phyloP scores from a whole-genome alignment of 2,113 vertebrate genomes.

The Cromileptes altivelis region DNA sequence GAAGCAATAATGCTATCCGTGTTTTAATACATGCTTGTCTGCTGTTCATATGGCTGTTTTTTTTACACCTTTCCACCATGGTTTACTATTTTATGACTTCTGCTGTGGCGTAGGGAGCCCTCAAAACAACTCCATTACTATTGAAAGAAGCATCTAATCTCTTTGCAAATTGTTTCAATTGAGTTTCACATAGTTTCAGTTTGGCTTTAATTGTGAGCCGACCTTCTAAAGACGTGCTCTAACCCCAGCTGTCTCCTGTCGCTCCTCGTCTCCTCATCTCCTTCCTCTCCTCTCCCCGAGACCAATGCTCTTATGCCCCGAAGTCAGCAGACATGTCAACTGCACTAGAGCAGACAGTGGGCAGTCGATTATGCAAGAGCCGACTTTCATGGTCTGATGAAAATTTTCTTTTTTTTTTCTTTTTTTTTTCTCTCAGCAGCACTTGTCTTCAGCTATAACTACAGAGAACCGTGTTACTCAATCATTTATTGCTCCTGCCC shows the following conservation, averaged over 20 bases:
- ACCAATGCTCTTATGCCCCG: slow-evolving; percentile 28
- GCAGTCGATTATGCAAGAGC: slow-evolving; percentile 66
- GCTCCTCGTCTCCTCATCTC: background rate
- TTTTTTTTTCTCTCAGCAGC: background rate
- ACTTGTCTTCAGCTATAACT: slow-evolving; percentile 47
- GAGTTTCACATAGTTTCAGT: background rate
- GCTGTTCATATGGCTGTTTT: background rate
- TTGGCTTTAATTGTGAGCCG: slow-evolving; percentile 4
- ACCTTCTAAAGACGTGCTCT: background rate
- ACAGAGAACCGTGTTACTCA: slow-evolving; percentile 53
- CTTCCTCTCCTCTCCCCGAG: background rate
- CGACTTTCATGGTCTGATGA: slow-evolving; percentile 58
- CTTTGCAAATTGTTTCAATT: background rate
- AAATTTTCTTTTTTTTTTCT: slow-evolving; percentile 29
- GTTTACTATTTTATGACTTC: background rate
- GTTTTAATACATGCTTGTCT: background rate
- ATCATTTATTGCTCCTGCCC: slow-evolving; percentile 65
- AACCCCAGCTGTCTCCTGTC: slow-evolving; percentile 21
- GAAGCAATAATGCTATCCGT: background rate
- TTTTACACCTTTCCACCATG: too few species aligned
- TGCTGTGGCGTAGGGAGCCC: background rate
- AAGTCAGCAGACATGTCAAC: slow-evolving; percentile 63
- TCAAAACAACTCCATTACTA: background rate
- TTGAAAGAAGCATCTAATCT: background rate
- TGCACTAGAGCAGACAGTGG: slow-evolving; percentile 32